Conservation (phyloP, 2,113 vertebrate genomes). For the Hucho hucho region DNA sequence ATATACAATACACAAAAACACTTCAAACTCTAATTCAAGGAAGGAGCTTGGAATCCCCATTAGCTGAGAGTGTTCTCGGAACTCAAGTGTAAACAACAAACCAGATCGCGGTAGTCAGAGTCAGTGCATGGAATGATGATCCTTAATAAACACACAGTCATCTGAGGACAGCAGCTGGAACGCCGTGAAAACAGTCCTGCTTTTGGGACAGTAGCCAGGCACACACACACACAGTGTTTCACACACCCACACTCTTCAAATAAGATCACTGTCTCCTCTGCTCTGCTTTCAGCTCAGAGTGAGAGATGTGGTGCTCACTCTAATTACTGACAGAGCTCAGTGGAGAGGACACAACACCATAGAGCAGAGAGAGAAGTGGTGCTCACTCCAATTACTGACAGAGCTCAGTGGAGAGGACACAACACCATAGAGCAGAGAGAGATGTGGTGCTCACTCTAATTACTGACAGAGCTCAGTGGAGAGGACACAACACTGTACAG, state of each 20-base stretch:
- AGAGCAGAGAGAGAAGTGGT: not conserved
- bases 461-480: conserved; percentile 1
- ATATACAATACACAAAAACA: conserved; percentile 17
- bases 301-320: not conserved
- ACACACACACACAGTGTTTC: conserved; percentile 2
- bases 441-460: not conserved
- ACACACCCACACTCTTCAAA: conserved; percentile 7
- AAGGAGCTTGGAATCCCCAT: no score
- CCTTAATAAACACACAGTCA: not conserved
- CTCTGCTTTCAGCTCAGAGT: not conserved
- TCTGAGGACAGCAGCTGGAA: conserved; percentile 30
- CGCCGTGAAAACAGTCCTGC: conserved; percentile 3
- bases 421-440: no score
- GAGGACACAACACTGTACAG: not conserved
- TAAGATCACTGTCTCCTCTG: not conserved
- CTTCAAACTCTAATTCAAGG: not conserved
- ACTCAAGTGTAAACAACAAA: conserved; percentile 38
- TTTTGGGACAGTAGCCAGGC: conserved; percentile 11
- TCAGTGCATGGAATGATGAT: no score
- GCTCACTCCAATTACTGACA: not conserved
- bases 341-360: no score
- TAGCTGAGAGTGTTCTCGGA: not conserved
- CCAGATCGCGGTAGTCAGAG: no score
- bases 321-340: conserved; percentile 2
- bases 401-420: not conserved